Evolutionary conservation across 2,888 invertebrate species (phyloP).

Genomic region (Metellina segmentata): DNA sequence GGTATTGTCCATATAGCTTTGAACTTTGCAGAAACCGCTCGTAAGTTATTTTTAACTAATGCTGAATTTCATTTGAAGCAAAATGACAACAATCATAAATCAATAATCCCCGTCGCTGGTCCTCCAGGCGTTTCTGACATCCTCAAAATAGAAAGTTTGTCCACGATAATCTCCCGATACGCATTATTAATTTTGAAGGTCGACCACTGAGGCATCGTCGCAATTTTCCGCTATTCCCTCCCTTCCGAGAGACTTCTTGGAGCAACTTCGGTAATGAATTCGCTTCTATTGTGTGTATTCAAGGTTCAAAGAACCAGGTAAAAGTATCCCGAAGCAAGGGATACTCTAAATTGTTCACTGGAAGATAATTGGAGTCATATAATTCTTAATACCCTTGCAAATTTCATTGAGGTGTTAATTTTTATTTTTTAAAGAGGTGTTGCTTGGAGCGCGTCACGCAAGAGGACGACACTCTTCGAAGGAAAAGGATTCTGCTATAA

Average conservation of each 20-base stretch:
- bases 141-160: slow-evolving; percentile 34
- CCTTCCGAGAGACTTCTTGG: background rate
- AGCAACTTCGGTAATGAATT: background rate
- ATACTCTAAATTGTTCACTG: too few relatives aligned
- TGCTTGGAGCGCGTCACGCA: too few relatives aligned
- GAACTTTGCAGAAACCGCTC: too few relatives aligned
- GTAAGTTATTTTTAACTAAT: too few relatives aligned
- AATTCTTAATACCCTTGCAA: too few relatives aligned
- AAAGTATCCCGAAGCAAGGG: background rate
- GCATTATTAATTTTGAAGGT: slow-evolving; percentile 50
- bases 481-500: too few relatives aligned
- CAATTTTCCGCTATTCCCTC: background rate
- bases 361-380: too few relatives aligned
- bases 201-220: background rate
- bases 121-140: slow-evolving; percentile 11
- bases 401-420: too few relatives aligned
- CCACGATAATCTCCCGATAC: slow-evolving; percentile 9
- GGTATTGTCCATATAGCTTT: too few relatives aligned
- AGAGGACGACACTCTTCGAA: too few relatives aligned
- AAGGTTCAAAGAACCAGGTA: background rate
- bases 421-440: too few relatives aligned
- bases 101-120: background rate
- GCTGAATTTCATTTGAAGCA: too few relatives aligned
- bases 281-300: background rate
- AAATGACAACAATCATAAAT: background rate